Evolutionary conservation across 2,113 vertebrate species (phyloP), one percentile per base, ranked within the genome.

Genomic region (Nanorana parkeri): DNA sequence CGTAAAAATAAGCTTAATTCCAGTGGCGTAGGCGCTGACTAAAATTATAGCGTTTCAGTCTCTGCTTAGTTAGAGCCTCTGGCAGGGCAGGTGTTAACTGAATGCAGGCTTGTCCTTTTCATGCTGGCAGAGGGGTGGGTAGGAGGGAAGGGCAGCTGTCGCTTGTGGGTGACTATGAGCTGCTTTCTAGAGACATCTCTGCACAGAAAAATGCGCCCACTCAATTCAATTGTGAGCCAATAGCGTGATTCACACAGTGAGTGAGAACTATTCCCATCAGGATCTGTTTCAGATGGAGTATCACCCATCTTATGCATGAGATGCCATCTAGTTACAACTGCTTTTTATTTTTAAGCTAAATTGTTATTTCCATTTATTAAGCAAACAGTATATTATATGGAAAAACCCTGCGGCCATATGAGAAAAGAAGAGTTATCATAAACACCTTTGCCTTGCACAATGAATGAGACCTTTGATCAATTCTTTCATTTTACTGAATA

Each of bases 81-180:
- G 36, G 80, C 71, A 83, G 51, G 15, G 71, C 21, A 83, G 63
- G 71, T 76, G 80, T 74, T 76, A 83, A 83, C 26, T 58, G 54
- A 66, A 76, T 54, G 52, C 64, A 47, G 52, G 41, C 72, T 81
- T 83, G 72, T 68, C 71, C 80, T 83, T 76, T 76, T 83, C 71
- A 83, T 76, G 80, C 56, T 83, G 80, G 63, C 80, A 83, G 80
- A 75, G 72, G 52, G 72, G 72, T 56, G 71, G 72, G 80, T 56
- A 76, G 72, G 64, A 60, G 71, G 63, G 71, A 67, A 75, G 60
- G 79, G 68, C 69, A 83, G 28, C 80, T 68, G 32, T 76, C 36
- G 19, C 72, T 67, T 67, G 80, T 83, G 71, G 80, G 80, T 75
- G 72, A 82, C 80, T 76, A 17, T 81, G 47, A 55, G 51, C 51